These are phyloP conservation scores for Aphodius granarius DNA, from an alignment of 2,888 invertebrate species.

Conservation along the genomic window DNA sequence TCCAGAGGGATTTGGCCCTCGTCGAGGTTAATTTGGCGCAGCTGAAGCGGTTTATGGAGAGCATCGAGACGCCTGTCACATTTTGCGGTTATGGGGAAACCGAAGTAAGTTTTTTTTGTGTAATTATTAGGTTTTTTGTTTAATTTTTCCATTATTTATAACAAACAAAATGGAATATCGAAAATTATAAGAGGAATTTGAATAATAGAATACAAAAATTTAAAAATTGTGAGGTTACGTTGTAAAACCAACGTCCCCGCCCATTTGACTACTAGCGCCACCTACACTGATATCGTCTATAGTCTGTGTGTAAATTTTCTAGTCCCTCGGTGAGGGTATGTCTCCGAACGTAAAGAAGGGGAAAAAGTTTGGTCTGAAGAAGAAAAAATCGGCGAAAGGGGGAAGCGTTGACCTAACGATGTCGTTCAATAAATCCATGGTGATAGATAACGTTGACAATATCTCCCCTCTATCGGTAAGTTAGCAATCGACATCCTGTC, in stretches of 20 bases:
- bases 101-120: constrained; percentile 27
- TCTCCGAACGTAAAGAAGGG: constrained; percentile 70
- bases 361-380: constrained; percentile 68
- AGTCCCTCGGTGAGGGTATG: constrained; percentile 62
- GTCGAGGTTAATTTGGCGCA: constrained; percentile 72
- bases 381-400: constrained; percentile 67
- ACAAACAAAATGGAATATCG: no score
- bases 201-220: no score
- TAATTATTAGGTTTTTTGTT: no score
- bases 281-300: not conserved
- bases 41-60: constrained; percentile 64
- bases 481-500: no score
- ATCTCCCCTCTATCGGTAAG: constrained; percentile 54
- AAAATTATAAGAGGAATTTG: no score
- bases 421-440: constrained; percentile 45
- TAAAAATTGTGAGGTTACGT: no score
- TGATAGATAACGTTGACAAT: constrained; percentile 49
- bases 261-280: no score
- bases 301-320: constrained; percentile 15
- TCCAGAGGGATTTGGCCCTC: constrained; percentile 66
- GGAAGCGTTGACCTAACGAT: constrained; percentile 63
- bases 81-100: constrained; percentile 32
- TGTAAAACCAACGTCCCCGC: no score
- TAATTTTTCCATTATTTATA: no score
- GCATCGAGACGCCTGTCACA: constrained; percentile 46